Evolutionary conservation across 2,888 invertebrate species (phyloP).

Genomic region (Xanthia icteritia): DNA sequence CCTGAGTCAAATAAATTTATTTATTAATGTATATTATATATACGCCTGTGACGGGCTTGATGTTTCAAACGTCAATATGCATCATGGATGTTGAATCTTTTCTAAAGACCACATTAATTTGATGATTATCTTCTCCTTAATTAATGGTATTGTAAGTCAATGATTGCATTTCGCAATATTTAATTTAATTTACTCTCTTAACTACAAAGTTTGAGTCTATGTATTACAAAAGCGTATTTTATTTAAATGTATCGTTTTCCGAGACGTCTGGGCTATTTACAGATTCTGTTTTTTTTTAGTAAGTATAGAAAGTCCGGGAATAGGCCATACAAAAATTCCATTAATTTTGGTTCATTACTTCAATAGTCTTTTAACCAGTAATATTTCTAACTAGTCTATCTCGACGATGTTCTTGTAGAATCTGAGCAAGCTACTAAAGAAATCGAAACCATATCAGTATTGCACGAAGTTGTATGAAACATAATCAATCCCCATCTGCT

Average conservation of each 20-base stretch:
- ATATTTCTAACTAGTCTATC: neutral
- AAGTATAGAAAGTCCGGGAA: neutral
- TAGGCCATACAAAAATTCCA: neutral
- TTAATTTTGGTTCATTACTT: neutral
- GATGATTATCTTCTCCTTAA: conserved; percentile 18
- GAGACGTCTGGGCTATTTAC: neutral
- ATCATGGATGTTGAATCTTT: conserved; percentile 9
- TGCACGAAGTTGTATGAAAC: neutral
- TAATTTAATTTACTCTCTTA: no score
- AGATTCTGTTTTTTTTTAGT: no score
- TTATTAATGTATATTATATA: no score
- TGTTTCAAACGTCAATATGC: conserved; percentile 17
- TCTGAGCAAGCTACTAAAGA: neutral
- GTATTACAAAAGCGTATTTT: neutral
- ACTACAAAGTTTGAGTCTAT: neutral
- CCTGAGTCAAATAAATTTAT: no score
- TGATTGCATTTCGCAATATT: conserved; percentile 4
- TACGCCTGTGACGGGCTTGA: neutral
- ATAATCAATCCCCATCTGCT: neutral
- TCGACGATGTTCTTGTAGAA: no score
- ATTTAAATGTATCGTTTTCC: neutral
- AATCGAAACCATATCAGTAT: neutral
- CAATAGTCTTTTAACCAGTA: neutral
- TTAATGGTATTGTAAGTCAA: conserved; percentile 23
- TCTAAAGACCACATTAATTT: conserved; percentile 22